Percentiles rank a stretch among this genome's conserved stretches.
Evolutionary conservation across 1,140 invertebrate species (phyloP).

Genomic region (Formica exsecta): DNA sequence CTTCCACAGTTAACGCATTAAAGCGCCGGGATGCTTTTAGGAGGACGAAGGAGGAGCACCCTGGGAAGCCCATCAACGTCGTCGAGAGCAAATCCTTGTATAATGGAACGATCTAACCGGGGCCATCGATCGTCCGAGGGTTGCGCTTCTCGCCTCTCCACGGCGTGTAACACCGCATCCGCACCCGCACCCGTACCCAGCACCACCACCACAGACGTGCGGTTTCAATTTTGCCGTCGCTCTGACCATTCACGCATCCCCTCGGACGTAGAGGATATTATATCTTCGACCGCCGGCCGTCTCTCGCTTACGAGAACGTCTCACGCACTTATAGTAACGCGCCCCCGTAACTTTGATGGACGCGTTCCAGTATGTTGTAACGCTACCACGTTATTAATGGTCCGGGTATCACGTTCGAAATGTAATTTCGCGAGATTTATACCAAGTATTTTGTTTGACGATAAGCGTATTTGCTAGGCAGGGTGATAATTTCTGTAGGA

Average conservation of each 20-base stretch:
- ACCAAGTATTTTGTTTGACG: not conserved
- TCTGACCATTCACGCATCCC: conserved; percentile 46
- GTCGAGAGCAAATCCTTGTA: conserved; percentile 73
- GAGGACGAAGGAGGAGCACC: conserved; percentile 31
- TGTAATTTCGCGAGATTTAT: conserved; percentile 50
- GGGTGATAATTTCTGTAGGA: not conserved
- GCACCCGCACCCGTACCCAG: not conserved
- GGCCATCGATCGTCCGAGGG: conserved; percentile 66
- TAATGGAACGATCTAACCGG: conserved; percentile 71
- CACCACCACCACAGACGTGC: conserved; percentile 32
- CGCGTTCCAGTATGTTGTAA: conserved; percentile 37
- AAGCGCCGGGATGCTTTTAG: conserved; percentile 32
- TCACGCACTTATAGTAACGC: conserved; percentile 44
- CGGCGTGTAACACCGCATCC: not conserved
- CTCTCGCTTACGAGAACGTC: conserved; percentile 37
- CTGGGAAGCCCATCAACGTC: conserved; percentile 70
- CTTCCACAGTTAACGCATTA: conserved; percentile 43
- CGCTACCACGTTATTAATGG: conserved; percentile 42
- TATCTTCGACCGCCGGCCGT: conserved; percentile 20
- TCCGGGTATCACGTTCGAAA: conserved; percentile 22
- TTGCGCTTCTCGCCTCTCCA: conserved; percentile 24
- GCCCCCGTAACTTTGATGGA: conserved; percentile 44
- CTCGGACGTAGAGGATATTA: conserved; percentile 35
- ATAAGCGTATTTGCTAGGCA: not conserved
- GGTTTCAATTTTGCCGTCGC: conserved; percentile 65